A percentile compares a stretch with the other conserved stretches of the same genome.
phyloP scores from a whole-genome alignment of 1,140 invertebrate species.

The Temnothorax nylanderi region DNA sequence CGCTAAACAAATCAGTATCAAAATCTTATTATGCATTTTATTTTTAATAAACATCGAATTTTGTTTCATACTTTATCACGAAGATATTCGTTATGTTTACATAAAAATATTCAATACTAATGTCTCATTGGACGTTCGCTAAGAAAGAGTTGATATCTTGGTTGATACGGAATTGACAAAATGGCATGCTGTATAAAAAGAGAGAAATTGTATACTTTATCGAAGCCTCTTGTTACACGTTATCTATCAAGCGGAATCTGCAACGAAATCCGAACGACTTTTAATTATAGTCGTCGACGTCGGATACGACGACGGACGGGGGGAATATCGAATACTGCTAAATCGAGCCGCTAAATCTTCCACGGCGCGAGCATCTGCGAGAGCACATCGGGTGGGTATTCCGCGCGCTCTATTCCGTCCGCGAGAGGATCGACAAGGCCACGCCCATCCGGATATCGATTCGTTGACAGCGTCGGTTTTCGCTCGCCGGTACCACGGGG shows the following conservation, averaged over 20 bases:
- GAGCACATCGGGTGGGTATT: slow-evolving; percentile 57
- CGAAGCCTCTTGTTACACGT: background rate
- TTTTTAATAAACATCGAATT: background rate
- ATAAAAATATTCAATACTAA: background rate
- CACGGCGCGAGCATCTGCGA: slow-evolving; percentile 46
- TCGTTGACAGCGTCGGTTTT: slow-evolving; percentile 76
- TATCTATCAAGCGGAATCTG: slow-evolving; percentile 19
- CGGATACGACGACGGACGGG: background rate
- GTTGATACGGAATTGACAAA: background rate
- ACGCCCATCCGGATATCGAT: slow-evolving; percentile 77
- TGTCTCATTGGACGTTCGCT: background rate
- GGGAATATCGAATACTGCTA: slow-evolving; percentile 8
- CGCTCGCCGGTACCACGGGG: slow-evolving; percentile 57
- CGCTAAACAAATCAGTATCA: background rate
- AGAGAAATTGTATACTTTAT: background rate
- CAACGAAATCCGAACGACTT: slow-evolving; percentile 17
- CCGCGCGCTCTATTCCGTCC: slow-evolving; percentile 63
- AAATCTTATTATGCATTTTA: background rate
- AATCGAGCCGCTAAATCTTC: slow-evolving; percentile 59
- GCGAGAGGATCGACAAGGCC: slow-evolving; percentile 72
- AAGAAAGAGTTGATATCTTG: background rate
- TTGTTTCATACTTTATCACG: background rate
- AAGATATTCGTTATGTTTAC: background rate
- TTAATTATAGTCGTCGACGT: slow-evolving; percentile 39
- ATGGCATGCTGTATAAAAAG: background rate